These are phyloP conservation scores for Volucella inflata DNA, from an alignment of 2,888 invertebrate species.

Conservation along the genomic window DNA sequence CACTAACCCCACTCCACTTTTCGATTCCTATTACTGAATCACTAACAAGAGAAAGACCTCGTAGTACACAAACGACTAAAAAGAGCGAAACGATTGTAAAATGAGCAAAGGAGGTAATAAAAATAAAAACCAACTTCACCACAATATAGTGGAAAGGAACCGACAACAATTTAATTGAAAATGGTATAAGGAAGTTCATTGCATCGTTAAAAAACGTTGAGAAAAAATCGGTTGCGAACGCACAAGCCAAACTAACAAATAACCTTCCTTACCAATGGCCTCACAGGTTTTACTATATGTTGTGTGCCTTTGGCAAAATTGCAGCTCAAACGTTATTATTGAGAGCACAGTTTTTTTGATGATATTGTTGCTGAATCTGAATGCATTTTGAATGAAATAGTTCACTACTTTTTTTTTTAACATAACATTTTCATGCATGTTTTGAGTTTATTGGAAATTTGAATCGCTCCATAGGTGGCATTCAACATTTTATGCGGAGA, in stretches of 20 bases:
- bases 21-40: neutral
- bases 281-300: neutral
- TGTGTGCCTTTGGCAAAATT: slow-evolving; percentile 19
- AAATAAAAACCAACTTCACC: slow-evolving; percentile 37
- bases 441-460: too few species aligned
- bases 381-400: slow-evolving; percentile 53
- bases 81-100: slow-evolving; percentile 67
- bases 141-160: slow-evolving; percentile 4
- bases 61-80: slow-evolving; percentile 21
- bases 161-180: slow-evolving; percentile 69
- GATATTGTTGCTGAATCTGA: slow-evolving; percentile 6
- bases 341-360: neutral
- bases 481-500: too few species aligned
- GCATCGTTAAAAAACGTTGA: slow-evolving; percentile 67
- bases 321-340: slow-evolving; percentile 40
- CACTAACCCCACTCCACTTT: neutral
- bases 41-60: slow-evolving; percentile 33
- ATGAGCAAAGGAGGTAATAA: slow-evolving; percentile 64
- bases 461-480: too few species aligned
- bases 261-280: neutral
- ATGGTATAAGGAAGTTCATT: slow-evolving; percentile 65
- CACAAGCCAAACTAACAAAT: neutral
- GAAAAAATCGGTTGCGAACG: slow-evolving; percentile 1
- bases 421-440: too few species aligned
- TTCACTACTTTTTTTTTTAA: neutral